Base-by-base conservation (phyloP, 2,113 vertebrate genomes). In the Anser cygnoides region DNA sequence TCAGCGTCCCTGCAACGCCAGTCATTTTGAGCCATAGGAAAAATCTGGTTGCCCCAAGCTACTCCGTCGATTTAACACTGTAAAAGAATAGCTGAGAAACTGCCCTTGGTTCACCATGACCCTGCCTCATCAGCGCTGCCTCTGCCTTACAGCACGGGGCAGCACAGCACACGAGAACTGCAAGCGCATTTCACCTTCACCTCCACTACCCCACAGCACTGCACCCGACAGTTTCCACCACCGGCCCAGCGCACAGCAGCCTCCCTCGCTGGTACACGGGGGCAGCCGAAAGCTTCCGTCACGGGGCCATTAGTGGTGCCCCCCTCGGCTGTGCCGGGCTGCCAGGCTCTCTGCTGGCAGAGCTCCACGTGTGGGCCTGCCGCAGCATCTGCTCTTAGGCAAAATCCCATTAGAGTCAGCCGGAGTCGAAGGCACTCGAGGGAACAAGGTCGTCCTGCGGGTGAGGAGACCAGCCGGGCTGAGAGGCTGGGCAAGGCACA, bases 161-260 rank as follows among this genome's bases (percentile, higher is more conserved):
- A 26, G 28, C 54, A 23, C 70, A 29, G 13, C 35, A 33, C 3
- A 0, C 2, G 4, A 61, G 26, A 50, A 46, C 85, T 28, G 55
- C 54, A 25, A 22, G 73, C 46, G 52, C n/a, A 54, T 50, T 44
- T 13, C 82, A 39, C 87, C 50, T 62, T 59, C 49, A 59, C 59
- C 33, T 79, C 3, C 3, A 2, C 43, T 65, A 63, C 19, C 63
- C 21, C 70, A 7, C 37, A 41, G 46, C 0, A 0, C 1, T 5
- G 44, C 68, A 52, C 12, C 3, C 0, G 0, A 41, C 29, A 39
- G 59, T 11, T 72, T 81, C 76, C 15, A 2, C 15, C 3, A 5
- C 67, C 25, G 66, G 23, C 77, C 33, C 84, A 25, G 10, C 1
- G 1, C 3, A 0, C 62, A 13, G 46, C 66, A 57, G 81, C n/a